Base-by-base conservation (phyloP, 2,113 vertebrate genomes). In the Lasiurus borealis region DNA sequence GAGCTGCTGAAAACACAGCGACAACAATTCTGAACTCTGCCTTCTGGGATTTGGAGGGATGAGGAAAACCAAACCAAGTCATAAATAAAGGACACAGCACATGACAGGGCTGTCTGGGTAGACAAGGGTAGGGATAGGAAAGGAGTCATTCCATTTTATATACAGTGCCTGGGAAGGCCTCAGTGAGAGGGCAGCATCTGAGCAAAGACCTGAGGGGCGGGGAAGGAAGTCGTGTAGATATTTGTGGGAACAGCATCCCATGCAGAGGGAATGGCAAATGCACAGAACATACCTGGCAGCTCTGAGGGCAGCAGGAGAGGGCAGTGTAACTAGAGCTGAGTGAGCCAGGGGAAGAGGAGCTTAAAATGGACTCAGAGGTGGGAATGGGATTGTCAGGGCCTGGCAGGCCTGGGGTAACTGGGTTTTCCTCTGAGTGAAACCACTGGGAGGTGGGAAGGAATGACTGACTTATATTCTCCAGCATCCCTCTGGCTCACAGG, bases 371-470 rank as follows among this genome's bases (percentile, higher is more conserved):
- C 7, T 85, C 48, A 40, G n/a, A 64, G 6, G 3, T 5, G 31
- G 5, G 27, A 11, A 0, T 6, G 10, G 21, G 29, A 54, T 4
- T 5, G 1, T 7, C 21, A 15, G 5, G 2, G 19, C 14, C n/a
- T 48, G 0, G 29, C 36, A 3, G 21, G 18, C 54, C 52, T 72
- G 9, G 1, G 36, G 2, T 4, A 14, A 9, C 0, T 29, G 4
- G 2, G 21, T n/a, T 89, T 73, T 7, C 46, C 27, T 69, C 27
- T 48, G 7, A 44, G 48, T 50, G 48, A 19, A 1, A 31, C 31
- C 10, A 3, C 25, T 54, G 18, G 15, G 14, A 57, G 19, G 21
- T 69, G 46, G n/a, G 66, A 54, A 83, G 62, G 10, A 27, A 0
- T 31, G 15, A 14, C 48, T 23, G 13, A 54, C 48, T 14, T 71